These are phyloP conservation scores for Falco berigora DNA, from an alignment of 2,797 vertebrate genomes.

Conservation along the genomic window DNA sequence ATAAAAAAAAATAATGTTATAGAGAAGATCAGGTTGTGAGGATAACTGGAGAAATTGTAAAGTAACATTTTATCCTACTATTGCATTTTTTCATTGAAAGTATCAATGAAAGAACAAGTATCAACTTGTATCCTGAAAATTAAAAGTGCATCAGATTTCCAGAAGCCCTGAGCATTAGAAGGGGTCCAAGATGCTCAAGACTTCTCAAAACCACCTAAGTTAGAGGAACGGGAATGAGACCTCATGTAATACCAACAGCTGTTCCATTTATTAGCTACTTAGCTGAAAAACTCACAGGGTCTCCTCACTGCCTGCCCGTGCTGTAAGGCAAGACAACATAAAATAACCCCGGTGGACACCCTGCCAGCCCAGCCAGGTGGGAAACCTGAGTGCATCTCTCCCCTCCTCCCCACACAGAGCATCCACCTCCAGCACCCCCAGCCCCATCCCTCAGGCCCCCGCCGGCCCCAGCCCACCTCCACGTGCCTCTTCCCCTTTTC, in stretches of 20 bases:
- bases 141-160: neutral
- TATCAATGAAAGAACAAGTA: neutral
- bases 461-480: neutral
- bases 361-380: neutral
- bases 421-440: neutral
- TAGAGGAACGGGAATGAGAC: neutral
- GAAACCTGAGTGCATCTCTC: neutral
- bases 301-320: neutral
- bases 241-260: neutral
- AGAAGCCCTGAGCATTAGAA: neutral
- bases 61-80: neutral
- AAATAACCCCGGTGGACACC: accelerated
- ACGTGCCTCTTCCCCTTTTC: accelerated
- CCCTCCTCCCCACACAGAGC: neutral
- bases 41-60: neutral
- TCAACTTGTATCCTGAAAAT: neutral
- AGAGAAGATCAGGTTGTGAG: neutral
- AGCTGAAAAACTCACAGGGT: neutral
- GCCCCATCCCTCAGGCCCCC: neutral
- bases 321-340: neutral
- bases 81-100: neutral
- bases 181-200: neutral
- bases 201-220: neutral
- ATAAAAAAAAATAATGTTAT: neutral
- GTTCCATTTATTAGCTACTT: neutral